Conservation (phyloP, 30 jellyfish, hydroid and myxozoan genomes). For the Turritopsis rubra region DNA sequence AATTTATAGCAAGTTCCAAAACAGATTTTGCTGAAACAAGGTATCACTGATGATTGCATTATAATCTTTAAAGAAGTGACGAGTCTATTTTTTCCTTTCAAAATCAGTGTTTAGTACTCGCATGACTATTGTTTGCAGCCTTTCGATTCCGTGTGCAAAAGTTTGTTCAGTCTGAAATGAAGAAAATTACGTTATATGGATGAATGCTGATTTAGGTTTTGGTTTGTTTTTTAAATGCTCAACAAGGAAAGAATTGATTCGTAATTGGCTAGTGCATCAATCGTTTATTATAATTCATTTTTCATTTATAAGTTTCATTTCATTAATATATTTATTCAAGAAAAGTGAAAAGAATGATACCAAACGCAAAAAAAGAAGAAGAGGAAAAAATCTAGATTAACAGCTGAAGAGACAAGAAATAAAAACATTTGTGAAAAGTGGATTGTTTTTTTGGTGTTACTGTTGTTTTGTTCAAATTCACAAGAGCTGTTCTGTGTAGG, state of each 20-base stretch:
- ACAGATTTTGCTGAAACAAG: too few relatives aligned
- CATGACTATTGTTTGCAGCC: too few relatives aligned
- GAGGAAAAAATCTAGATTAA: not conserved
- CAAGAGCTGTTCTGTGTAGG: too few relatives aligned
- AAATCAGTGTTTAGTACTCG: not conserved
- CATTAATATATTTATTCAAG: not conserved
- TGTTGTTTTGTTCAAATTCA: too few relatives aligned
- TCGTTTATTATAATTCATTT: not conserved
- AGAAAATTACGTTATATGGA: too few relatives aligned
- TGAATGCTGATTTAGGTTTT: not conserved
- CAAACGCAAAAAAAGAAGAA: not conserved
- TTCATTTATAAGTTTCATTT: not conserved
- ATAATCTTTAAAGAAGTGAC: too few relatives aligned
- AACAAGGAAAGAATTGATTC: not conserved
- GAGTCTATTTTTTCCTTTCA: too few relatives aligned
- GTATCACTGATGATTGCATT: too few relatives aligned
- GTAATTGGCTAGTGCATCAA: not conserved
- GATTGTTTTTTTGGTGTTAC: too few relatives aligned
- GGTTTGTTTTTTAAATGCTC: not conserved
- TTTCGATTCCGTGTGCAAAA: not conserved
- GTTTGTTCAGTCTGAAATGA: not conserved
- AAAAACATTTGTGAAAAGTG: not conserved
- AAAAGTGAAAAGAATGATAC: not conserved
- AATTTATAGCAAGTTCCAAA: too few relatives aligned
- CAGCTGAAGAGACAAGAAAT: not conserved